Base-by-base conservation (phyloP, 2,888 invertebrate species). In the Drymonia ruficornis region DNA sequence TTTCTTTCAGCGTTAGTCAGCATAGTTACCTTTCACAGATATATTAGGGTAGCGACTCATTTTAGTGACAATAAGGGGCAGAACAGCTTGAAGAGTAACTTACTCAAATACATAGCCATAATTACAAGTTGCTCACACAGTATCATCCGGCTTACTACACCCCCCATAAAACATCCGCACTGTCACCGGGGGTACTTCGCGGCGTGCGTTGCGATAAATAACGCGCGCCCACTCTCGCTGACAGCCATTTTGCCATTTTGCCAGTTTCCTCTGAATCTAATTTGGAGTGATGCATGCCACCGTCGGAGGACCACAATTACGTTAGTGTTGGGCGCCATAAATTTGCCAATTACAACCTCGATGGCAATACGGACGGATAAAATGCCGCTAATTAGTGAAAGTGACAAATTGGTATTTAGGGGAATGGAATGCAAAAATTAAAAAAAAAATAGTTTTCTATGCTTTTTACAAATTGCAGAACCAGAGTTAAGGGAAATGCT, bases 241-340 rank as follows among this genome's bases (percentile, higher is more conserved):
- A 83, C 84, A 83, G 65, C 76, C 81, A 78, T 83, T 85, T 84
- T 80, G 65, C 76, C 81, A 78, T 83, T 85, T 84, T 80, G 77
- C 77, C 61, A 66, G 67, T 81, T 84, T 76, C 76, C 75, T 80
- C 74, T 76, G 81, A 88, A 91, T 91, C 89, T 89, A 91, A 91
- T 91, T 91, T 89, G 76, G 81, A 88, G 83, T 89, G 91, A 89
- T 90, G 87, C 87, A 87, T 81, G 79, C 86, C 84, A 81, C 81
- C 74, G 81, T 78, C 78, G 72, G 76, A 76, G 77, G 31, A 70
- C 90, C 91, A 81, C 90, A 91, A 91, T 89, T 87, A 83, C 84
- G 86, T 90, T 91, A 88, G 84, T 83, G 83, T 80, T 76, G 89
- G 88, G 83, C 74, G 86, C 84, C 81, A 89, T 91, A 91, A 91